phyloP scores from a whole-genome alignment of 2,888 invertebrate species.

The Trissolcus japonicus region DNA sequence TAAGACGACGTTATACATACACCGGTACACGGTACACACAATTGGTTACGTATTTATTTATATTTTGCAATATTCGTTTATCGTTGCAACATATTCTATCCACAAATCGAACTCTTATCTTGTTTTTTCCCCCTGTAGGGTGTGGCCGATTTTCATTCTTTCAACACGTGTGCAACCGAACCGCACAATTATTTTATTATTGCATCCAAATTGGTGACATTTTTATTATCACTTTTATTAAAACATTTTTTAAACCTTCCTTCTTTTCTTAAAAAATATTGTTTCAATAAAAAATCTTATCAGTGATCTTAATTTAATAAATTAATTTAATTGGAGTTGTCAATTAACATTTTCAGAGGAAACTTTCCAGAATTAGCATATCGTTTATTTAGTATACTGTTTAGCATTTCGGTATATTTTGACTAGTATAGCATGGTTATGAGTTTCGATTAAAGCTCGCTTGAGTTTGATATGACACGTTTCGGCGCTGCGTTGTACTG shows the following conservation, averaged over 20 bases:
- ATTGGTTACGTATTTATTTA: slow-evolving; percentile 40
- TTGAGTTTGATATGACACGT: slow-evolving; percentile 21
- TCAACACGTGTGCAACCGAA: neutral
- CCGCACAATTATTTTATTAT: neutral
- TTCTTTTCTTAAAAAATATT: no score
- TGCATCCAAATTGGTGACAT: neutral
- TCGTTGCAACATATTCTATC: slow-evolving; percentile 15
- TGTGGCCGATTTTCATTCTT: no score
- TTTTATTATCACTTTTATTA: no score
- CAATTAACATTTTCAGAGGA: neutral
- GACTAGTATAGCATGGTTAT: neutral
- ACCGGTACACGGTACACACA: slow-evolving; percentile 20
- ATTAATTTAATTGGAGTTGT: no score
- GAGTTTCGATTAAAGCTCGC: slow-evolving; percentile 1
- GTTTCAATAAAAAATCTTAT: no score
- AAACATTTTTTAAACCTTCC: no score
- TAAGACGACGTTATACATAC: slow-evolving; percentile 38
- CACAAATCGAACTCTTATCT: slow-evolving; percentile 26
- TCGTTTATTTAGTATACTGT: neutral
- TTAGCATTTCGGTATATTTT: neutral
- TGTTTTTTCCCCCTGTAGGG: neutral
- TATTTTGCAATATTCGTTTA: slow-evolving; percentile 42
- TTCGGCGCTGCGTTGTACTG: slow-evolving; percentile 34
- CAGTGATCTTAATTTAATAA: no score
- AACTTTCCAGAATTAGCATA: neutral